Evolutionary conservation across 2,888 invertebrate genomes (phyloP), one percentile per base, ranked within the genome.

Genomic region (Venustoraphidia nigricollis): DNA sequence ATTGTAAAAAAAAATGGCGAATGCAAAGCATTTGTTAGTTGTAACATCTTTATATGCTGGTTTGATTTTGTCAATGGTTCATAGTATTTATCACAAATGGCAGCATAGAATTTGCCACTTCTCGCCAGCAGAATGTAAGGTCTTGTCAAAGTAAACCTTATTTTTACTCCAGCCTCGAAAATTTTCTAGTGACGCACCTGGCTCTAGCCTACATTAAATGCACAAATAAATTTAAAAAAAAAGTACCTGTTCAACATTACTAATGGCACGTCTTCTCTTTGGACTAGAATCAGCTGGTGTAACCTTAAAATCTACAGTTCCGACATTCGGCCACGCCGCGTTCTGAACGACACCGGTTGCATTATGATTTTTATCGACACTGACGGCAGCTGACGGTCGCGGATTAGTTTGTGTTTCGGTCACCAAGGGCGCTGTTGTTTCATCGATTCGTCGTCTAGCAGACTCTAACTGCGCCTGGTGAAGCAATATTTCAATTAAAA

Each of bases 351-450:
- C 67, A 43, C 71, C 71, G 10, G 80, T 80, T 34, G 81, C 80
- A 65, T 82, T 82, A 59, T 80, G 79, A 64, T 82, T 79, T 62
- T 79, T 80, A 61, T 82, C 81, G 37, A 75, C 70, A 13, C 47
- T 36, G 9, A 47, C 47, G 9, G 39, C 43, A 17, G 47, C 40
- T 55, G 68, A 57, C 9, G 63, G 56, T 47, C 60, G 56, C 9
- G 62, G 62, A 60, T 73, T 72, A 10, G 73, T 70, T 55, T 74
- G 73, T 1, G 78, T 73, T 59, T 81, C 81, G 1, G 79, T 76
- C 6, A 71, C 75, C 13, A 73, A 68, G 8, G 76, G 72, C 44
- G 78, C 72, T 39, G 77, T 74, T 53, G 71, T 70, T 58, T 83
- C 80, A 64, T 58, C 52, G 60, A 61, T 51, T 52, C 80, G 68